phyloP scores from a whole-genome alignment of 2,113 vertebrate genomes.

The Alouatta palliata region DNA sequence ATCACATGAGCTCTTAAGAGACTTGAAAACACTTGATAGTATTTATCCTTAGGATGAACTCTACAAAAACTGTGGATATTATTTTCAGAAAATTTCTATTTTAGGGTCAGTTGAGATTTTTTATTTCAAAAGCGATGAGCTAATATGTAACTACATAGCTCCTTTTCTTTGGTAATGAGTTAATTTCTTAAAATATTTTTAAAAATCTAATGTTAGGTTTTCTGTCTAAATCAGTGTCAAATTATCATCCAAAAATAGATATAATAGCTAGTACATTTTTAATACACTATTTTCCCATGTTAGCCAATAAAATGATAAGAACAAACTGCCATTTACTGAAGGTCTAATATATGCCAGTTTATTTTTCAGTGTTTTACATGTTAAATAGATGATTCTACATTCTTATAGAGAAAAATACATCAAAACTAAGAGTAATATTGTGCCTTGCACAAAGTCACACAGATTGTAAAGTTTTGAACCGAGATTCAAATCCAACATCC shows the following conservation, averaged over 20 bases:
- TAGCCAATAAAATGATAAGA: neutral
- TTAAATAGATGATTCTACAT: neutral
- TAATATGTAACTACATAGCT: neutral
- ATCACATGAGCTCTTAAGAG: conserved; percentile 59
- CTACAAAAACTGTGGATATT: neutral
- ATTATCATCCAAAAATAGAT: neutral
- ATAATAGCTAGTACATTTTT: neutral
- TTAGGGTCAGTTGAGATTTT: neutral
- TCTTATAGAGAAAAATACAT: neutral
- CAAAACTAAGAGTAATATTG: neutral
- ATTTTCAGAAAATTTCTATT: conserved; percentile 26
- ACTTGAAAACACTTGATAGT: conserved; percentile 58
- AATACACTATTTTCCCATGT: neutral
- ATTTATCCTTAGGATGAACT: conserved; percentile 22
- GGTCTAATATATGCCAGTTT: neutral
- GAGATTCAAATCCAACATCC: neutral
- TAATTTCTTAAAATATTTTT: conserved; percentile 7
- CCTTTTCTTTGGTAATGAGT: neutral
- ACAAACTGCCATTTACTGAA: neutral
- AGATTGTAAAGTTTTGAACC: neutral
- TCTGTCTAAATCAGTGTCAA: neutral
- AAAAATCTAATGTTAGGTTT: neutral
- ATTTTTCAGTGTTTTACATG: neutral
- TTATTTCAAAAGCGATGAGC: neutral
- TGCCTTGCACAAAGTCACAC: neutral